These are phyloP conservation scores for Campylorhamphus procurvoides DNA, from an alignment of 2,113 vertebrate species.

Conservation along the genomic window DNA sequence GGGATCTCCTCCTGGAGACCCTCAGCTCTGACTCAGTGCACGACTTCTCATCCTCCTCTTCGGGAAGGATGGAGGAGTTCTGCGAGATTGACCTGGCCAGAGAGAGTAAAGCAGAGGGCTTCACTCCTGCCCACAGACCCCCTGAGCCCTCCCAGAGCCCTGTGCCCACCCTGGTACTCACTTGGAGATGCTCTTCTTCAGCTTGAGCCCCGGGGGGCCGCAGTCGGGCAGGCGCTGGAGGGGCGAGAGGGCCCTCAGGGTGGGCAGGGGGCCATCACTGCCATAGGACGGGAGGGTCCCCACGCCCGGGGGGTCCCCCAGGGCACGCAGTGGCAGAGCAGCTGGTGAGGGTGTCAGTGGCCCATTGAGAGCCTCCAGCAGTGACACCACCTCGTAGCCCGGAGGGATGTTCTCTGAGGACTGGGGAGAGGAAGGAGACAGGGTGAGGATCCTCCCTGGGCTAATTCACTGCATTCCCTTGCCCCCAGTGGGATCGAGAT, in stretches of 20 bases:
- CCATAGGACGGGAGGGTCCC: slow-evolving; percentile 84
- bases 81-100: slow-evolving; percentile 86
- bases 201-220: slow-evolving; percentile 81
- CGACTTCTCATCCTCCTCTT: slow-evolving; percentile 91
- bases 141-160: fast-evolving
- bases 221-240: slow-evolving; percentile 83
- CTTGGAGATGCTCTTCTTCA: slow-evolving; percentile 91
- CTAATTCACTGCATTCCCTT: fast-evolving
- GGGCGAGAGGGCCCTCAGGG: slow-evolving; percentile 81
- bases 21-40: slow-evolving; percentile 87
- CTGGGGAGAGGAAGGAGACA: slow-evolving; percentile 51
- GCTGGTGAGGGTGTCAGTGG: slow-evolving; percentile 86
- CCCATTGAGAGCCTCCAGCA: slow-evolving; percentile 95
- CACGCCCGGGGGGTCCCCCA: slow-evolving; percentile 79
- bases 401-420: slow-evolving; percentile 93
- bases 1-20: slow-evolving; percentile 78
- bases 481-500: background rate
- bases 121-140: background rate
- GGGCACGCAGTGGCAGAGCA: slow-evolving; percentile 75
- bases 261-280: slow-evolving; percentile 81
- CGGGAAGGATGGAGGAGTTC: slow-evolving; percentile 90
- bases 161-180: slow-evolving; percentile 52
- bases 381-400: slow-evolving; percentile 93
- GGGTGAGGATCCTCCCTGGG: background rate
- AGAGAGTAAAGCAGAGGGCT: background rate